Percentiles rank a stretch among this genome's conserved stretches.
These are phyloP conservation scores for Idaea aversata DNA, from an alignment of 2,888 invertebrate species.

Conservation along the genomic window DNA sequence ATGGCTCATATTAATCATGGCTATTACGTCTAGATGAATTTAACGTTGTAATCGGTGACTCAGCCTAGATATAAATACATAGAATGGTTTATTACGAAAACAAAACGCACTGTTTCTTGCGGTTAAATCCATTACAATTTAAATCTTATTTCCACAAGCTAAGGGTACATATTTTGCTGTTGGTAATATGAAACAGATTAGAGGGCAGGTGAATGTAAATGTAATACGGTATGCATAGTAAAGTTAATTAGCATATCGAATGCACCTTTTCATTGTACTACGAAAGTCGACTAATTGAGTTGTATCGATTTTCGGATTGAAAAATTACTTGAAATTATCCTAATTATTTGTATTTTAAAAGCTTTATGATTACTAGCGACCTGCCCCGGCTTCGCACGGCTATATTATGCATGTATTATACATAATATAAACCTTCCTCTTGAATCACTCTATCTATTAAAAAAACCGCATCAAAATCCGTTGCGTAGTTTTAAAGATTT, in stretches of 20 bases:
- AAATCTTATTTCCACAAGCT: slow-evolving; percentile 28
- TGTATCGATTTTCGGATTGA: slow-evolving; percentile 20
- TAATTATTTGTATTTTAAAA: background rate
- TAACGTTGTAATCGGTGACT: slow-evolving; percentile 70
- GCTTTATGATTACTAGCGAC: too few species aligned
- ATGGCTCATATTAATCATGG: slow-evolving; percentile 72
- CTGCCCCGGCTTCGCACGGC: too few species aligned
- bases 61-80: slow-evolving; percentile 57
- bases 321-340: background rate
- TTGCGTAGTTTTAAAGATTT: too few species aligned
- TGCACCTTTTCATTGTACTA: slow-evolving; percentile 33
- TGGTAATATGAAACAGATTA: slow-evolving; percentile 31
- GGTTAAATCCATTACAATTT: slow-evolving; percentile 32
- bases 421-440: too few species aligned
- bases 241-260: slow-evolving; percentile 60
- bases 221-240: slow-evolving; percentile 49
- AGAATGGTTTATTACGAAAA: slow-evolving; percentile 58
- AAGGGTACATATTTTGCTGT: slow-evolving; percentile 27
- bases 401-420: too few species aligned
- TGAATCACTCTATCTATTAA: too few species aligned
- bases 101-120: slow-evolving; percentile 59
- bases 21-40: slow-evolving; percentile 69
- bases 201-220: slow-evolving; percentile 63
- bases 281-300: slow-evolving; percentile 42
- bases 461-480: too few species aligned